phyloP scores from a whole-genome alignment of 2,797 vertebrate genomes.

The Poeciliopsis presidionis region DNA sequence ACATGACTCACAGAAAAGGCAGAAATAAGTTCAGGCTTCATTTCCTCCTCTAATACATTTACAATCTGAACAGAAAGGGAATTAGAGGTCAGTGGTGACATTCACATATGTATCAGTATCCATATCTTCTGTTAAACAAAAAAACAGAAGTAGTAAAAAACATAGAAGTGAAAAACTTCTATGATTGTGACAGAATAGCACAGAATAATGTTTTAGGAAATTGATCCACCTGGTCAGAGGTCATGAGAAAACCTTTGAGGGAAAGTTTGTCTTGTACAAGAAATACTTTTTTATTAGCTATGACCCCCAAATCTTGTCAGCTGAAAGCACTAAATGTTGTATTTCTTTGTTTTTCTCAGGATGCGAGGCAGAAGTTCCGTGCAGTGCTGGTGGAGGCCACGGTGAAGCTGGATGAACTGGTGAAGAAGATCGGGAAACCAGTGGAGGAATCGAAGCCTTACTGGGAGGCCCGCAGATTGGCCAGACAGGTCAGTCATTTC shows the following conservation, averaged over 20 bases:
- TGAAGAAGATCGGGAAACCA: conserved; percentile 94
- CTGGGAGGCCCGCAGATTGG: conserved; percentile 94
- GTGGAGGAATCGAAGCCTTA: conserved; percentile 98
- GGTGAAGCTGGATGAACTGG: conserved; percentile 91
- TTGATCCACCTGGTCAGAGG: background rate
- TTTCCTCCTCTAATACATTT: conserved; percentile 5
- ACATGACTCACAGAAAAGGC: background rate
- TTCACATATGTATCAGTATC: background rate
- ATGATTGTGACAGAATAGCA: background rate
- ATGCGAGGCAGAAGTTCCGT: conserved; percentile 93
- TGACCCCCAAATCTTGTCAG: background rate
- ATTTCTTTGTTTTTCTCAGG: conserved; percentile 71
- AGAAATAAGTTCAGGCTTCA: conserved; percentile 19
- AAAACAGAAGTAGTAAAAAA: no score
- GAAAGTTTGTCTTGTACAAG: background rate
- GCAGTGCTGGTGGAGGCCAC: conserved; percentile 93
- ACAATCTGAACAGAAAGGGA: conserved; percentile 1
- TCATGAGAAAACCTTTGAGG: background rate
- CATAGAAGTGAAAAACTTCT: background rate
- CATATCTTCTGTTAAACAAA: background rate
- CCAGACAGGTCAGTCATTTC: conserved; percentile 86
- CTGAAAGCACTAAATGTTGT: background rate
- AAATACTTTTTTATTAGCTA: background rate
- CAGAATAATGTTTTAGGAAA: background rate
- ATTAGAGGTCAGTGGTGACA: background rate